A percentile compares a stretch with the other conserved stretches of the same genome.
These are phyloP conservation scores for Suricata suricatta DNA, from an alignment of 2,113 vertebrate species.

Conservation along the genomic window DNA sequence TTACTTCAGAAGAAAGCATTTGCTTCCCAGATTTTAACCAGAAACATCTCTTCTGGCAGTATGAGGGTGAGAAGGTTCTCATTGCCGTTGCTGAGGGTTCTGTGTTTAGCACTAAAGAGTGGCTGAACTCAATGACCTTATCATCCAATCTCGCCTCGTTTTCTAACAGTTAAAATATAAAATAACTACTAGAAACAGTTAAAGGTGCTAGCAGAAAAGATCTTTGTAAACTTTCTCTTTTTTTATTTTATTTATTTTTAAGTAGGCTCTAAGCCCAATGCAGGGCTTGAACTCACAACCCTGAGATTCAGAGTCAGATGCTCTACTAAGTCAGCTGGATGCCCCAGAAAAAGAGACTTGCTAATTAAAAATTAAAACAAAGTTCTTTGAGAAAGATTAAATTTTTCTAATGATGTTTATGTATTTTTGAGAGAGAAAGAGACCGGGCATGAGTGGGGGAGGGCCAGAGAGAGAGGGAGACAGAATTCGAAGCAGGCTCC, in stretches of 20 bases:
- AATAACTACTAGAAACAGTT: not conserved
- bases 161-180: constrained; percentile 4
- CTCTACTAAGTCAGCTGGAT: not conserved
- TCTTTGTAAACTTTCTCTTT: not conserved
- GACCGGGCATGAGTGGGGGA: too few species aligned
- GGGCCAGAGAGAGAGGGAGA: too few species aligned
- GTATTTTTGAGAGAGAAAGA: too few species aligned
- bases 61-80: not conserved
- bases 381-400: too few species aligned
- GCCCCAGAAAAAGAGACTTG: not conserved
- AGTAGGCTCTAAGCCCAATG: not conserved
- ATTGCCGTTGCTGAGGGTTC: not conserved
- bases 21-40: not conserved
- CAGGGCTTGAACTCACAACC: not conserved
- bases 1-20: not conserved
- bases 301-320: not conserved
- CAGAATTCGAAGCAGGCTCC: too few species aligned
- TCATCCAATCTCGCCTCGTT: constrained; percentile 5
- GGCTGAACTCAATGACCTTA: not conserved
- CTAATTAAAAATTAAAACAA: not conserved
- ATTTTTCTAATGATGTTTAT: too few species aligned
- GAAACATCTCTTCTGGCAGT: not conserved
- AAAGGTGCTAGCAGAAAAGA: not conserved
- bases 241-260: not conserved
- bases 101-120: not conserved